Conservation (phyloP, 2,113 vertebrate species). For the Elgaria multicarinata region DNA sequence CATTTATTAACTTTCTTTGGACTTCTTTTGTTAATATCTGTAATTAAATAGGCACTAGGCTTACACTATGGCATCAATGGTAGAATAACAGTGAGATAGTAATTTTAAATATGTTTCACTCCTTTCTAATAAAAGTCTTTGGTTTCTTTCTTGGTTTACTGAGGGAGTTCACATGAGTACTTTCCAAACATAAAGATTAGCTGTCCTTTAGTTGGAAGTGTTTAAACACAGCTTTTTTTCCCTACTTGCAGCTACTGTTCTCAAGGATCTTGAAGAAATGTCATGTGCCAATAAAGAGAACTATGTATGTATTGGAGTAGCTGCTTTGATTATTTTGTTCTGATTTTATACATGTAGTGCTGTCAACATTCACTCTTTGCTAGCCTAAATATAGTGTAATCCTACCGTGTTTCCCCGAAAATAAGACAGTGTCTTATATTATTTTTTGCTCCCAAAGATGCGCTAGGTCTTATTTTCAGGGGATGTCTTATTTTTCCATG, state of each 20-base stretch:
- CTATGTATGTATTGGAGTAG: neutral
- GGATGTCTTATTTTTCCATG: too few species aligned
- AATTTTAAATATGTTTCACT: slow-evolving; percentile 5
- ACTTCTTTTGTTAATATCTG: neutral
- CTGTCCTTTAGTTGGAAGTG: neutral
- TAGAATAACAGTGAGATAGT: neutral
- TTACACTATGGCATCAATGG: neutral
- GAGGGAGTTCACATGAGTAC: neutral
- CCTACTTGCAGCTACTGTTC: neutral
- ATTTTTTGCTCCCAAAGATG: too few species aligned
- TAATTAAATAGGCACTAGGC: neutral
- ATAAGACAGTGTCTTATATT: too few species aligned
- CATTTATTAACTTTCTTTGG: neutral
- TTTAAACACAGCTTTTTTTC: neutral
- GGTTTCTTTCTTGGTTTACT: slow-evolving; percentile 25
- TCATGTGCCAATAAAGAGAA: neutral
- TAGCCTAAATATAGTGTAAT: neutral
- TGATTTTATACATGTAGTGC: neutral
- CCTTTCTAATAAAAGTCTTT: neutral
- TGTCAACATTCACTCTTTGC: neutral
- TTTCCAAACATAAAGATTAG: slow-evolving; percentile 29
- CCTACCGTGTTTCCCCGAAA: too few species aligned
- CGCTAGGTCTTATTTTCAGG: too few species aligned
- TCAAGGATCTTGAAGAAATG: slow-evolving; percentile 9
- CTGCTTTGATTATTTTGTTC: neutral